Conservation (phyloP, 2,888 invertebrate species). For the Troides helena region DNA sequence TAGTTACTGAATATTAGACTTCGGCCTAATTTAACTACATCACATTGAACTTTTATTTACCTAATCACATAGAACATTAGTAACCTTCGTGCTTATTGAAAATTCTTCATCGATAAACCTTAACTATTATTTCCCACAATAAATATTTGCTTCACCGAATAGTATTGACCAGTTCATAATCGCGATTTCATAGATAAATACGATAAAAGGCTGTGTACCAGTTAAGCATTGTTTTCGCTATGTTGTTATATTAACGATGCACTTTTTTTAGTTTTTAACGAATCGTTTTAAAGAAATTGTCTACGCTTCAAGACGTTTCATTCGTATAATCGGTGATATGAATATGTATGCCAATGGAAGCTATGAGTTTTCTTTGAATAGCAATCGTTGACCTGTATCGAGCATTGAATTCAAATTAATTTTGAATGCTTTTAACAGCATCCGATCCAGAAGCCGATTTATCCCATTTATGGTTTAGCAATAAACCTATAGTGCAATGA, state of each 20-base stretch:
- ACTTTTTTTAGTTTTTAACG: background rate
- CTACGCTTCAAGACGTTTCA: background rate
- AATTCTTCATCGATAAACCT: slow-evolving; percentile 24
- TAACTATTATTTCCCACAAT: slow-evolving; percentile 13
- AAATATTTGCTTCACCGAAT: slow-evolving; percentile 16
- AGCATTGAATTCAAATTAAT: background rate
- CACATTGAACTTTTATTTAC: background rate
- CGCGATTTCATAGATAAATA: slow-evolving; percentile 24
- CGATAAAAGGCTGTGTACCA: slow-evolving; percentile 13
- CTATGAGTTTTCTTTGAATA: slow-evolving; percentile 1
- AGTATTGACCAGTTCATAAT: slow-evolving; percentile 19
- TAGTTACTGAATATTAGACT: background rate
- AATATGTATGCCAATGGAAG: background rate
- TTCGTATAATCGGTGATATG: background rate
- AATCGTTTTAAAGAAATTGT: background rate
- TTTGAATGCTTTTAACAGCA: slow-evolving; percentile 6
- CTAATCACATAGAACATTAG: background rate
- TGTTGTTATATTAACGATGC: background rate
- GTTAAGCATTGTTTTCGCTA: slow-evolving; percentile 1
- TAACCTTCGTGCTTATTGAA: background rate
- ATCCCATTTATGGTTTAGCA: slow-evolving; percentile 10
- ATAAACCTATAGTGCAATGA: slow-evolving; percentile 11
- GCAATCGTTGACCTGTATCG: background rate
- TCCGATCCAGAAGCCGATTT: slow-evolving; percentile 4
- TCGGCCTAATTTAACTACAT: background rate